phyloP scores from a whole-genome alignment of 2,113 vertebrate genomes.

The Pyrgilauda ruficollis region DNA sequence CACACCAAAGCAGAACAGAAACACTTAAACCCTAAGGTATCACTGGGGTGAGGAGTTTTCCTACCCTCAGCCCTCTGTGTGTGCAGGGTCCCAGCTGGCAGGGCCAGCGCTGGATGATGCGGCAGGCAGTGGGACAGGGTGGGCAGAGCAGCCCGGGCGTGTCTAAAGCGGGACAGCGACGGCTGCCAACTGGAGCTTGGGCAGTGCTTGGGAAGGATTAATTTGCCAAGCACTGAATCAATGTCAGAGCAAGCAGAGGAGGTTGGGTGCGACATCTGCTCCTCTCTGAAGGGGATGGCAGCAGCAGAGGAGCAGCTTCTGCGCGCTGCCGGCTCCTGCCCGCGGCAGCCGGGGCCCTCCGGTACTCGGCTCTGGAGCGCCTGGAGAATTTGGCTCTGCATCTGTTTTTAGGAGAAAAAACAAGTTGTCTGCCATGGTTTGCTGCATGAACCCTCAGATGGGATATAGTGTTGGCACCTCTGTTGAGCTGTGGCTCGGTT shows the following conservation, averaged over 20 bases:
- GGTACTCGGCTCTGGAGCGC: rapidly evolving
- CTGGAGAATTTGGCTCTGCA: neutral
- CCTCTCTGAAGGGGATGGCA: neutral
- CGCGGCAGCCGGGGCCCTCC: rapidly evolving
- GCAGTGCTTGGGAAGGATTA: neutral
- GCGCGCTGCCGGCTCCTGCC: neutral
- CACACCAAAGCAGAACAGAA: neutral
- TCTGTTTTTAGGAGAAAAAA: neutral
- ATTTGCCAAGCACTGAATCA: neutral
- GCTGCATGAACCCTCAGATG: neutral
- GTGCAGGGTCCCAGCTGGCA: neutral
- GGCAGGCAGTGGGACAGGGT: neutral
- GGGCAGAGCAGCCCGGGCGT: neutral
- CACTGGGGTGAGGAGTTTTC: neutral
- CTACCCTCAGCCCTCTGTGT: neutral
- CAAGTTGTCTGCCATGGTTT: neutral
- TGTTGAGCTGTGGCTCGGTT: rapidly evolving
- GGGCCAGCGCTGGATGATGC: neutral
- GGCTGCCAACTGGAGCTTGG: neutral
- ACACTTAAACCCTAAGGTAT: neutral
- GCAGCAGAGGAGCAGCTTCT: neutral
- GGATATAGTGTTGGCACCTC: neutral
- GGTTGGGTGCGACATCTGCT: neutral
- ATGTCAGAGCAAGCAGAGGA: neutral
- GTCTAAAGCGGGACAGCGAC: neutral